phyloP scores from a whole-genome alignment of 2,888 invertebrate genomes.

The Ommatoiulus sabulosus region DNA sequence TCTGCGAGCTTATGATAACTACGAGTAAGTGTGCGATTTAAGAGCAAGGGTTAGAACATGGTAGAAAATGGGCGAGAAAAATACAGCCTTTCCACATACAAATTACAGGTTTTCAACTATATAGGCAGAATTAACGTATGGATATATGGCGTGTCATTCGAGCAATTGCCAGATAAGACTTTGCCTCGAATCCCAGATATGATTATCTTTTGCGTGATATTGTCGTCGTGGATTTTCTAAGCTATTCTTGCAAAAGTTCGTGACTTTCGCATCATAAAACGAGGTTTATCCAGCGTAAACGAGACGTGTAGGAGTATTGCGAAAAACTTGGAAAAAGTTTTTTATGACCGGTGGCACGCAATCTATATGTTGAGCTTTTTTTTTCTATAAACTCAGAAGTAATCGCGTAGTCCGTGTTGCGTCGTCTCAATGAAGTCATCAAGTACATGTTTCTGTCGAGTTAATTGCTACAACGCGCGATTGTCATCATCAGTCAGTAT shows the following conservation, averaged over 20 bases:
- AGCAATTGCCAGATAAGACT: neutral
- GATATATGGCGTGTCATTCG: too few relatives aligned
- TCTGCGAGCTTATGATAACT: too few relatives aligned
- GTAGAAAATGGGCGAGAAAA: neutral
- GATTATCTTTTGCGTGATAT: neutral
- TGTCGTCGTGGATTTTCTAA: too few relatives aligned
- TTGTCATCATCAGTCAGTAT: too few relatives aligned
- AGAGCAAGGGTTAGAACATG: neutral
- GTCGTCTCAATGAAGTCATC: neutral
- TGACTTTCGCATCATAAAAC: too few relatives aligned
- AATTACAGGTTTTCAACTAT: neutral
- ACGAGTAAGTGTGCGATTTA: too few relatives aligned
- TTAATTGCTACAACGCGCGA: too few relatives aligned
- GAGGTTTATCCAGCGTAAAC: too few relatives aligned
- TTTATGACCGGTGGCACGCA: too few relatives aligned
- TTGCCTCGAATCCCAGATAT: neutral
- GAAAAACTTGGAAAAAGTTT: too few relatives aligned
- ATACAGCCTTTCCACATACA: neutral
- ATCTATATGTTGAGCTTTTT: neutral
- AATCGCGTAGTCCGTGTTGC: too few relatives aligned
- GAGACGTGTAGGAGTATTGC: too few relatives aligned
- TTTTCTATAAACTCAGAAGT: neutral
- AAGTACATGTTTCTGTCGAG: neutral
- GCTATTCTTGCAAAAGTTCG: neutral
- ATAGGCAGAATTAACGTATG: neutral